Evolutionary conservation across 37 sponge, comb jelly and placozoan species (phyloP).

Genomic region (Hexactinellida sp.): DNA sequence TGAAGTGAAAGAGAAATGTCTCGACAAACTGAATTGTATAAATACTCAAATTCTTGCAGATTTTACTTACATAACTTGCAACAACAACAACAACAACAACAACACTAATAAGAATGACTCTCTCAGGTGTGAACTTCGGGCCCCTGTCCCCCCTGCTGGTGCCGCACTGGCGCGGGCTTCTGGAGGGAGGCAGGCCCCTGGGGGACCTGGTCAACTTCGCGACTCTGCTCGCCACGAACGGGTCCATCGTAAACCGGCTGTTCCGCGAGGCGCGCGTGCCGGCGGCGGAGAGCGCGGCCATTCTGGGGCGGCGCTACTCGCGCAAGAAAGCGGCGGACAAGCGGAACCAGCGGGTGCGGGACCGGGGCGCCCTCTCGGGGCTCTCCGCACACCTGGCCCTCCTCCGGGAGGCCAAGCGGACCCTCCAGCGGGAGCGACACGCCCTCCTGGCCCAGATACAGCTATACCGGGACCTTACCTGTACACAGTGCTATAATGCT

Average conservation of each 20-base stretch:
- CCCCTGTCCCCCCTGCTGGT: background rate
- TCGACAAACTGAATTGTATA: too few relatives aligned
- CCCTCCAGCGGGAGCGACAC: background rate
- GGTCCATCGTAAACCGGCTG: background rate
- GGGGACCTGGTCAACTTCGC: background rate
- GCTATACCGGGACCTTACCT: too few relatives aligned
- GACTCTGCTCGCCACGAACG: background rate
- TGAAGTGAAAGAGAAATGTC: too few relatives aligned
- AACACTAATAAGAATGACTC: too few relatives aligned
- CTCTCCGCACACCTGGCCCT: background rate
- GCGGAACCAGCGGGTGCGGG: background rate
- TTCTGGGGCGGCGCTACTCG: background rate
- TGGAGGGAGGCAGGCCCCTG: background rate
- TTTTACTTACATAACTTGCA: too few relatives aligned
- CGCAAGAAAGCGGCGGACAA: background rate
- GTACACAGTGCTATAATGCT: too few relatives aligned
- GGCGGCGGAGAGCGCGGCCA: background rate
- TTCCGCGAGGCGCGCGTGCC: background rate
- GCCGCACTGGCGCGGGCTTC: background rate
- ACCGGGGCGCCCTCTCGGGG: background rate
- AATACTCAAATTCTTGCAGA: too few relatives aligned
- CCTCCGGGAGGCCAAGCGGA: background rate
- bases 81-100: too few relatives aligned
- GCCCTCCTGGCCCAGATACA: background rate
- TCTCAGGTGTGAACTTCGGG: background rate